Evolutionary conservation across 1,140 invertebrate genomes (phyloP), one percentile per base, ranked within the genome.

Genomic region (Sitophilus oryzae): DNA sequence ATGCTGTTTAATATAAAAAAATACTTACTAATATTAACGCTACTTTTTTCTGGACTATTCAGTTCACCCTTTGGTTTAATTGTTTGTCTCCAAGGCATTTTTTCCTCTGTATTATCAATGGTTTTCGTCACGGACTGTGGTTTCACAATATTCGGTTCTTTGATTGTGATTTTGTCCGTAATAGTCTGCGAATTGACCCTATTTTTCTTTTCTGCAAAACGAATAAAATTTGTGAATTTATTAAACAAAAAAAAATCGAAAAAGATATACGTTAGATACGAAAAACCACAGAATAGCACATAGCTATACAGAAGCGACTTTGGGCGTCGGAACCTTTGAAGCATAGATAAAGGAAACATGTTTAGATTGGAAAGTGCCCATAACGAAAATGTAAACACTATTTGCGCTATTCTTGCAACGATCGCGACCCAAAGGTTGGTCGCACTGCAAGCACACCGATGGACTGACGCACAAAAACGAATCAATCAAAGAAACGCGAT

Each of bases 171-270:
- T 15, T 45, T 34, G 3, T 52, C 48, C 44, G 56, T 58, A 18
- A 77, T 25, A 1, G 23, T 38, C 11, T 57, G 78, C 73, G 80
- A 77, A 60, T 83, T 83, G 9, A 76, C 76, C 61, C 76, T 75
- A 69, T 83, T 83, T 66, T 82, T 82, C 73, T 82, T 82, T 65
- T 82, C 80, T 83, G 75, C 48, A 78, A 78, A 20, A 19, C 9
- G 22, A 23, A 1, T 1, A 18, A 3, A 16, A 3, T 16, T 46
- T 45, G 18, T 14, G n/a, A 2, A 45, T 25, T 10, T 21, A 20
- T 10, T 44, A 21, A 1, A 21, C 19, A 21, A 21, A 10, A 18
- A 18, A 11, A 35, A 9, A 16, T 0, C 9, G 30, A n/a, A 35
- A 47, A 16, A 16, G 3, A 3, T 14, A 5, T 1, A n/a, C n/a